Percentiles rank a stretch among this genome's conserved stretches.
phyloP scores from a whole-genome alignment of 2,113 vertebrate genomes.

The Nesogale talazaci region DNA sequence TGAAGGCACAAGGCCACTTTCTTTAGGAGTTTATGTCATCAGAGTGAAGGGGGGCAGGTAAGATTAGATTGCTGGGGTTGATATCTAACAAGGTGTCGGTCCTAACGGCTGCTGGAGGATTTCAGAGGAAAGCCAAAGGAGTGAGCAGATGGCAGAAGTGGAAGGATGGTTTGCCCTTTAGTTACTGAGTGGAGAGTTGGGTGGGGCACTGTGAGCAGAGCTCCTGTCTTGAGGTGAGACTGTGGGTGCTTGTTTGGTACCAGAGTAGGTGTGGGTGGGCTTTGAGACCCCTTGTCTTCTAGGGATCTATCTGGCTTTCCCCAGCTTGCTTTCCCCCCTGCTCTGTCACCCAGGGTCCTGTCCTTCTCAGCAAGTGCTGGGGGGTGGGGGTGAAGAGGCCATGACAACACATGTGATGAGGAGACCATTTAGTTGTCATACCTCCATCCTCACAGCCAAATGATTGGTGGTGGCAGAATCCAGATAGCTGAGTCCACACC shows the following conservation, averaged over 20 bases:
- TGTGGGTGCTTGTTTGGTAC: background rate
- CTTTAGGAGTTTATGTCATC: too few relatives aligned
- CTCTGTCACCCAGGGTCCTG: background rate
- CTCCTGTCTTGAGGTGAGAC: background rate
- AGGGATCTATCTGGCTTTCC: too few relatives aligned
- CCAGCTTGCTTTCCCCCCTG: background rate
- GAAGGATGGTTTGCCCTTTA: background rate
- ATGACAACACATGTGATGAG: accelerated
- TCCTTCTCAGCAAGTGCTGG: background rate
- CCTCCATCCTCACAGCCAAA: background rate
- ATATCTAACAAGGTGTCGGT: background rate
- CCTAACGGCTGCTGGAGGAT: background rate
- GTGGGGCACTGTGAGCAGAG: accelerated
- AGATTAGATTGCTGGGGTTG: too few relatives aligned
- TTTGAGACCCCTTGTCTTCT: too few relatives aligned
- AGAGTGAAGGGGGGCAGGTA: too few relatives aligned
- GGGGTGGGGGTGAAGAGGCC: background rate
- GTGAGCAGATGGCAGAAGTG: background rate
- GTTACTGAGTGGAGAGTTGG: background rate
- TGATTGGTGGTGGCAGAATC: too few relatives aligned
- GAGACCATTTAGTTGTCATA: background rate
- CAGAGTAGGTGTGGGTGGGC: background rate
- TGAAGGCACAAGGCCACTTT: background rate
- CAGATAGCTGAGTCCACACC: background rate
- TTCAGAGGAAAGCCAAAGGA: background rate